Evolutionary conservation across 2,888 invertebrate species (phyloP).

Genomic region (Tubulanus polymorphus): DNA sequence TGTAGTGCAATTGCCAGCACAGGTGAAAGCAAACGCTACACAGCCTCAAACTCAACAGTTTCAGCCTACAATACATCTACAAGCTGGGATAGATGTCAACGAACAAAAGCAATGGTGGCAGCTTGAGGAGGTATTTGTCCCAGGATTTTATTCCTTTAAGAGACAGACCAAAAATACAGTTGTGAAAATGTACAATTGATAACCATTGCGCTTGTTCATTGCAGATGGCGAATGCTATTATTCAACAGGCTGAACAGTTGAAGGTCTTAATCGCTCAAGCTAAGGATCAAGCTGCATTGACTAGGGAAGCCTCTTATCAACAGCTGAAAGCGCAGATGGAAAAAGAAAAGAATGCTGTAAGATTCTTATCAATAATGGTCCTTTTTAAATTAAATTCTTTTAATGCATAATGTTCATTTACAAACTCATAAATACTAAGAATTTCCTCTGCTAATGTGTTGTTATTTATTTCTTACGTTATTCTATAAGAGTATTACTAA

Average conservation of each 20-base stretch:
- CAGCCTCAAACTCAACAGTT: not conserved
- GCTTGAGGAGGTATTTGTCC: constrained; percentile 68
- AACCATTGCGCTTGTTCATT: constrained; percentile 7
- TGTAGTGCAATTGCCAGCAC: not conserved
- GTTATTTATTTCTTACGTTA: too few relatives aligned
- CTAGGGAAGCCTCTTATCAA: constrained; percentile 44
- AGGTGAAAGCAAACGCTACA: too few relatives aligned
- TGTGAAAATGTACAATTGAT: too few relatives aligned
- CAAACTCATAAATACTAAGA: too few relatives aligned
- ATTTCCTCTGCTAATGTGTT: too few relatives aligned
- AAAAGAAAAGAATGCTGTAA: constrained; percentile 45
- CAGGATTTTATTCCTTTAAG: not conserved
- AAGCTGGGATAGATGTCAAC: constrained; percentile 67
- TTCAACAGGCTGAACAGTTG: constrained; percentile 49
- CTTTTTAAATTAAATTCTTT: too few relatives aligned
- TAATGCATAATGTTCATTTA: too few relatives aligned
- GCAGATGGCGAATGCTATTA: constrained; percentile 51
- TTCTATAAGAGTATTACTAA: too few relatives aligned
- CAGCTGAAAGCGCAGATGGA: constrained; percentile 46
- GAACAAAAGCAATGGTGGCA: constrained; percentile 91
- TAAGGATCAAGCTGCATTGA: constrained; percentile 44
- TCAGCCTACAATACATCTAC: not conserved
- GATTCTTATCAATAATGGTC: too few relatives aligned
- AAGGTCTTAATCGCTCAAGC: constrained; percentile 50
- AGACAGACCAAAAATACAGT: too few relatives aligned